Percentiles rank a stretch among this genome's conserved stretches.
phyloP scores from a whole-genome alignment of 2,113 vertebrate species.

The Marmota monax region DNA sequence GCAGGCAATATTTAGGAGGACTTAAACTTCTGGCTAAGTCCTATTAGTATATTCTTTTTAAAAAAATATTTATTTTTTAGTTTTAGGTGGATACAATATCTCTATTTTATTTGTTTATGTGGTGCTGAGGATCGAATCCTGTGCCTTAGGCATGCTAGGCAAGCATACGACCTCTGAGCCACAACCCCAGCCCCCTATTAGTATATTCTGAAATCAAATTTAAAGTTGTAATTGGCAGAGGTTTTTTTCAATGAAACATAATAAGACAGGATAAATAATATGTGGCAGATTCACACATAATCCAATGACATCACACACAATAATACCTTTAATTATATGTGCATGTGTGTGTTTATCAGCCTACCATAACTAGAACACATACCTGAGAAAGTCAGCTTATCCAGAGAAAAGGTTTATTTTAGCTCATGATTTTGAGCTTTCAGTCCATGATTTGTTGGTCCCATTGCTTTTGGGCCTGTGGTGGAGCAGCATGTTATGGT shows the following conservation, averaged over 20 bases:
- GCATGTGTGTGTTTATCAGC: neutral
- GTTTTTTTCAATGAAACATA: neutral
- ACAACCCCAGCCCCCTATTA: neutral
- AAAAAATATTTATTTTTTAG: no score
- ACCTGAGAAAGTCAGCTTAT: neutral
- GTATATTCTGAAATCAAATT: slow-evolving; percentile 51
- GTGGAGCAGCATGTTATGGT: neutral
- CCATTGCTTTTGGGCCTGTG: neutral
- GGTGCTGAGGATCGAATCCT: no score
- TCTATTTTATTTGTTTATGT: no score
- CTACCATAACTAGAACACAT: neutral
- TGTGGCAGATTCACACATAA: neutral
- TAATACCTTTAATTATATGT: neutral
- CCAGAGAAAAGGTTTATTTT: neutral
- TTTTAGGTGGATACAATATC: no score
- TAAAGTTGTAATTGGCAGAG: neutral
- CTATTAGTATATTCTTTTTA: neutral
- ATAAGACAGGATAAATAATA: slow-evolving; percentile 32
- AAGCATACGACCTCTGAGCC: no score
- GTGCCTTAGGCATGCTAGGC: no score
- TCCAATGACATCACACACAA: neutral
- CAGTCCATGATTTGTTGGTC: neutral
- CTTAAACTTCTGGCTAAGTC: neutral
- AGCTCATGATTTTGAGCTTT: neutral
- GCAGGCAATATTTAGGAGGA: neutral